Evolutionary conservation across 1,140 invertebrate genomes (phyloP).

Genomic region (Caenorhabditis latens): DNA sequence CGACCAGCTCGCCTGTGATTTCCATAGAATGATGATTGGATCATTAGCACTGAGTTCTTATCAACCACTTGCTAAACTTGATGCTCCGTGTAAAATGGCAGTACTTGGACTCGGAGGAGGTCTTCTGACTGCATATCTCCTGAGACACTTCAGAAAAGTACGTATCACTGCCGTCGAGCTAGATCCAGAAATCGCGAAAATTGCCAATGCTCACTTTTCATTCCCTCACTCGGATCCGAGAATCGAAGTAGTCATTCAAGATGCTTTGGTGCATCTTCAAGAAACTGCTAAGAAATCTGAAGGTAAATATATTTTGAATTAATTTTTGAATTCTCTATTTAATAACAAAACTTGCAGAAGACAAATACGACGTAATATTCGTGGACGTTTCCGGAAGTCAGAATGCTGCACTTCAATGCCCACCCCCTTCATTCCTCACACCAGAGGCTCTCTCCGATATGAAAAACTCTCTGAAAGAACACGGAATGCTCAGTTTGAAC

Average conservation of each 20-base stretch:
- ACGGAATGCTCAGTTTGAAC: slow-evolving; percentile 70
- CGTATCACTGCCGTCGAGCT: slow-evolving; percentile 67
- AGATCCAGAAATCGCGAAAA: slow-evolving; percentile 68
- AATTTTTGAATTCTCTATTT: slow-evolving; percentile 60
- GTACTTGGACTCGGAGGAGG: slow-evolving; percentile 74
- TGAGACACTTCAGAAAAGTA: slow-evolving; percentile 66
- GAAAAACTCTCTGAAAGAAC: slow-evolving; percentile 65
- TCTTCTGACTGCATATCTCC: slow-evolving; percentile 67
- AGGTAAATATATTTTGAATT: slow-evolving; percentile 52
- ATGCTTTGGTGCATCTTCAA: slow-evolving; percentile 70
- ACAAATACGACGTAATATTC: slow-evolving; percentile 73
- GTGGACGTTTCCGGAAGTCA: slow-evolving; percentile 69
- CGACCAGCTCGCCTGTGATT: slow-evolving; percentile 71
- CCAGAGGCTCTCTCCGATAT: slow-evolving; percentile 62
- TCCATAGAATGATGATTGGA: slow-evolving; percentile 65
- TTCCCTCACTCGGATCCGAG: slow-evolving; percentile 64
- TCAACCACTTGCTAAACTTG: slow-evolving; percentile 37
- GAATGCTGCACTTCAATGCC: slow-evolving; percentile 69
- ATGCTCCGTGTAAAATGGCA: slow-evolving; percentile 56
- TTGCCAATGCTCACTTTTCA: slow-evolving; percentile 70
- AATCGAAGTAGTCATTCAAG: slow-evolving; percentile 66
- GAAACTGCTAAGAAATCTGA: slow-evolving; percentile 45
- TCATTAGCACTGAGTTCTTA: slow-evolving; percentile 3
- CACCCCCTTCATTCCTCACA: slow-evolving; percentile 69
- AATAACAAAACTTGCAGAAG: slow-evolving; percentile 7